Conservation (phyloP, 2,113 vertebrate genomes). For the Colistium nudipinnis region DNA sequence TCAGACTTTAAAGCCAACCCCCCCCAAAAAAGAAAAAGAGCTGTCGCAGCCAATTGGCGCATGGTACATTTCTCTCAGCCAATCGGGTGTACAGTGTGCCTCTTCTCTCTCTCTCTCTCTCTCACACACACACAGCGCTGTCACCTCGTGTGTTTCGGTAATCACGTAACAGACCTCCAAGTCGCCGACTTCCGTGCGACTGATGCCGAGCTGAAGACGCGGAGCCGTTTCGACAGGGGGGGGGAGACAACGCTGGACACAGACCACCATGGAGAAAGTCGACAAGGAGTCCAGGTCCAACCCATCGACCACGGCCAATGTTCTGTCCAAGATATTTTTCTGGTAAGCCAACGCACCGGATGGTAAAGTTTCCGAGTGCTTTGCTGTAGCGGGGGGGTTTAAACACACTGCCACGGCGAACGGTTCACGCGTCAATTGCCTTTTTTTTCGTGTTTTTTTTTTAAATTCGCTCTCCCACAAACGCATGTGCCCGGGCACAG, state of each 20-base stretch:
- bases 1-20: too few relatives aligned
- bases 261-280: constrained; percentile 69
- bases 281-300: constrained; percentile 69
- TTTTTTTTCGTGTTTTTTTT: too few relatives aligned
- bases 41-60: too few relatives aligned
- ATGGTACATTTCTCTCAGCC: too few relatives aligned
- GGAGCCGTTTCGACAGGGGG: background rate
- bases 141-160: accelerated
- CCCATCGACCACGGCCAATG: constrained; percentile 74
- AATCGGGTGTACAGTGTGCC: constrained; percentile 44
- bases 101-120: too few relatives aligned
- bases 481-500: too few relatives aligned
- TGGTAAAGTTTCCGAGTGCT: too few relatives aligned
- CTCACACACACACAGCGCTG: too few relatives aligned
- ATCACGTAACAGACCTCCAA: background rate
- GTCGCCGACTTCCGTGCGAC: background rate
- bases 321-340: constrained; percentile 80
- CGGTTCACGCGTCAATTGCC: too few relatives aligned
- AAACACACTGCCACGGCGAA: too few relatives aligned
- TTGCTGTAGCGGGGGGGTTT: background rate
- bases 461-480: too few relatives aligned
- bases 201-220: background rate
- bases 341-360: constrained; percentile 73
- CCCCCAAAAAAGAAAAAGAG: too few relatives aligned
- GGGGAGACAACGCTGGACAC: background rate